Percentiles rank a stretch among this genome's conserved stretches.
Evolutionary conservation across 2,797 vertebrate genomes (phyloP).

Genomic region (Eremophila alpestris): DNA sequence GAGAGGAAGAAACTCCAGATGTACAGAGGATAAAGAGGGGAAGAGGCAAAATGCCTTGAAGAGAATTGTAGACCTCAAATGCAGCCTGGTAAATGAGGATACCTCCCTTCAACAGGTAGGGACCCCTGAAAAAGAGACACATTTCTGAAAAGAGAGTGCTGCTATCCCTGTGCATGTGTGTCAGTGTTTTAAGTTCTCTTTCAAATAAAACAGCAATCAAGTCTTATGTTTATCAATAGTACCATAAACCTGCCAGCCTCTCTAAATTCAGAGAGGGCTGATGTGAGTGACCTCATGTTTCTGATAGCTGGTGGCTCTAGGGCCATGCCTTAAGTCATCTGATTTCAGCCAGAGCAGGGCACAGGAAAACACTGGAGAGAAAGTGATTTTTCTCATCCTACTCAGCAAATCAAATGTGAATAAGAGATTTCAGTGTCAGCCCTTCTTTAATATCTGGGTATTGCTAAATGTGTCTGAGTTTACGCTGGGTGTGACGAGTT

Average conservation of each 20-base stretch:
- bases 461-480: background rate
- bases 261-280: background rate
- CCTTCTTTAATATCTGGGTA: background rate
- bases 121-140: background rate
- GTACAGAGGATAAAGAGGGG: background rate
- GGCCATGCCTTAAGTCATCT: background rate
- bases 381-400: background rate
- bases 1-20: background rate
- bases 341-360: background rate
- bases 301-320: background rate
- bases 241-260: background rate
- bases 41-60: background rate
- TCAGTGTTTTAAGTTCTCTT: background rate
- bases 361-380: background rate
- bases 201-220: background rate
- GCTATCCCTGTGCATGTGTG: fast-evolving
- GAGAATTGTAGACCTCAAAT: background rate
- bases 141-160: background rate
- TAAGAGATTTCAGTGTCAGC: background rate
- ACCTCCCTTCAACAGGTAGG: background rate
- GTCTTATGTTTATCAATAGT: background rate
- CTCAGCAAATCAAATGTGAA: background rate
- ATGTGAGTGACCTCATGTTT: background rate
- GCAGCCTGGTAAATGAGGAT: background rate
- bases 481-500: background rate